These are phyloP conservation scores for Clarias magur DNA, from an alignment of 2,113 vertebrate species.

Conservation along the genomic window DNA sequence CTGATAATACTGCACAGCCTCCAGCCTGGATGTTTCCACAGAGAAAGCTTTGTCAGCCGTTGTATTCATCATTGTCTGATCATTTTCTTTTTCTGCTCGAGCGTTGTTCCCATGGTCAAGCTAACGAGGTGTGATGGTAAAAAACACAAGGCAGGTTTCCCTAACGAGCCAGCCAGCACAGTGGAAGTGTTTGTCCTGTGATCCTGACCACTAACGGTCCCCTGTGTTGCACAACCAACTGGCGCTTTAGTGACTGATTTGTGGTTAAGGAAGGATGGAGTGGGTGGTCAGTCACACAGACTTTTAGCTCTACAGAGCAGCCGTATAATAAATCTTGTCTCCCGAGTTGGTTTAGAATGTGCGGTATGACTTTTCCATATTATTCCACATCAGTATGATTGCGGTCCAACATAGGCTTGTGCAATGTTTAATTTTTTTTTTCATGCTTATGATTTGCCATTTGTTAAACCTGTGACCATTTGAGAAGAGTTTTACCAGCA, in stretches of 20 bases:
- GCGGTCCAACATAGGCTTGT: not conserved
- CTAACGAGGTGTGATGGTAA: conserved; percentile 34
- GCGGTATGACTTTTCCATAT: not conserved
- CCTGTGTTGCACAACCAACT: conserved; percentile 13
- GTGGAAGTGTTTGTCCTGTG: conserved; percentile 25
- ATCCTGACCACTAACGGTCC: not conserved
- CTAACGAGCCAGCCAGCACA: conserved; percentile 53
- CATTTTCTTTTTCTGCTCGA: conserved; percentile 8
- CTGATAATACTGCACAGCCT: not conserved
- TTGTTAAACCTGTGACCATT: not conserved
- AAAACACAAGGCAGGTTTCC: conserved; percentile 28
- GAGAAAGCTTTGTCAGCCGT: not conserved
- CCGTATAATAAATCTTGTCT: not conserved
- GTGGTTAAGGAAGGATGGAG: conserved; percentile 4
- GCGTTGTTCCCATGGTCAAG: conserved; percentile 47
- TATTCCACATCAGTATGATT: not conserved
- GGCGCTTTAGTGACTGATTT: conserved; percentile 16
- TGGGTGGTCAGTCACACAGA: not conserved
- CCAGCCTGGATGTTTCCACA: not conserved
- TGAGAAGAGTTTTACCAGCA: not conserved
- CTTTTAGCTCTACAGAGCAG: not conserved
- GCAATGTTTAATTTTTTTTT: not conserved
- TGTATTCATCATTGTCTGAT: conserved; percentile 37
- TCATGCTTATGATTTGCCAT: not conserved
- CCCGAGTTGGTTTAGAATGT: not conserved